Percentiles rank a stretch among this genome's conserved stretches.
Conservation (phyloP, 2,113 vertebrate genomes). For the Tragelaphus buxtoni region DNA sequence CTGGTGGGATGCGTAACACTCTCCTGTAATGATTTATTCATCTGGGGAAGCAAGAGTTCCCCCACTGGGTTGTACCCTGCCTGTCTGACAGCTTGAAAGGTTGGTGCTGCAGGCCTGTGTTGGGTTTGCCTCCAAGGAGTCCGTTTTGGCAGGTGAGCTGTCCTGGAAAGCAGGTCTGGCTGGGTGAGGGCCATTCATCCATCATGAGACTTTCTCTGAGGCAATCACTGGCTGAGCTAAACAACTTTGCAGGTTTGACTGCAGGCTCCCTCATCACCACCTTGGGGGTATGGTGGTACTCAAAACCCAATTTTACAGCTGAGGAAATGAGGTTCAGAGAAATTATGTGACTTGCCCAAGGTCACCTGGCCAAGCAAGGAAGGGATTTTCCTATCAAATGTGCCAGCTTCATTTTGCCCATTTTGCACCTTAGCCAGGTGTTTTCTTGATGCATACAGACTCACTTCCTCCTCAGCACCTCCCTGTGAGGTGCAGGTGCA, state of each 20-base stretch:
- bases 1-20: background rate
- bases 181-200: background rate
- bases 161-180: background rate
- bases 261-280: background rate
- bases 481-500: background rate
- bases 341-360: background rate
- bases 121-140: background rate
- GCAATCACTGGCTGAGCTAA: background rate
- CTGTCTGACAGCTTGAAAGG: background rate
- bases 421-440: background rate
- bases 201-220: background rate
- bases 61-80: background rate
- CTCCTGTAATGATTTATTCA: slow-evolving; percentile 53
- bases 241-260: background rate
- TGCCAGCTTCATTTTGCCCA: background rate
- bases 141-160: background rate
- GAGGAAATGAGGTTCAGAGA: background rate
- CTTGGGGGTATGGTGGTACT: background rate
- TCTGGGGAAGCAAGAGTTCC: background rate
- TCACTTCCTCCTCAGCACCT: background rate
- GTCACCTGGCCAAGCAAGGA: background rate
- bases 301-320: background rate
- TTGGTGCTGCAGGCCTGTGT: background rate
- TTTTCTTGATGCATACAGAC: background rate
- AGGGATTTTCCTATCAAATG: background rate